Percentiles rank a stretch among this genome's conserved stretches.
Evolutionary conservation across 64 coral and sea anemone genomes (phyloP).

Genomic region (Cladopsammia gracilis): DNA sequence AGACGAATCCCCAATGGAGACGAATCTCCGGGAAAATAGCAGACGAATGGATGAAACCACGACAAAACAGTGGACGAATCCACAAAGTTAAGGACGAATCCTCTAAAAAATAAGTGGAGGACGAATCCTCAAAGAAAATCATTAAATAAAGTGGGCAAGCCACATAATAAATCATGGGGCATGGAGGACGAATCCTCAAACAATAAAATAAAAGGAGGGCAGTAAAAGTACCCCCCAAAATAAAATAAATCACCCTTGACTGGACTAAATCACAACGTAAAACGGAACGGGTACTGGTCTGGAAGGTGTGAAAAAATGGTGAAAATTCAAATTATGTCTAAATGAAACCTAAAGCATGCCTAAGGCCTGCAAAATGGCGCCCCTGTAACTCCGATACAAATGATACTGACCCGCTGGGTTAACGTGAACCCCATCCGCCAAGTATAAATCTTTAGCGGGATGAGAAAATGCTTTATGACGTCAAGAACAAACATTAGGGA

Average conservation of each 20-base stretch:
- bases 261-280: background rate
- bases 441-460: slow-evolving; percentile 14
- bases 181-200: background rate
- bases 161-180: background rate
- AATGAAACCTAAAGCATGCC: background rate
- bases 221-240: background rate
- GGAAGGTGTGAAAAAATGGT: background rate
- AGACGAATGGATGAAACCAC: background rate
- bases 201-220: background rate
- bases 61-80: slow-evolving; percentile 4
- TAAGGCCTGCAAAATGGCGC: too few species aligned
- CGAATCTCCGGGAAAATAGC: too few species aligned
- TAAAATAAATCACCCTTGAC: background rate
- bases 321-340: slow-evolving; percentile 2
- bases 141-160: background rate
- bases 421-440: slow-evolving; percentile 1
- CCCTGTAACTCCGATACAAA: too few species aligned
- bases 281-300: background rate
- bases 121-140: background rate
- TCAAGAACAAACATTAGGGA: slow-evolving; percentile 21
- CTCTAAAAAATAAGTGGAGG: background rate
- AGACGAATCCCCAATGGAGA: background rate
- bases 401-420: too few species aligned
- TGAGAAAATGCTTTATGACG: slow-evolving; percentile 17
- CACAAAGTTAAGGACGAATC: slow-evolving; percentile 8